phyloP scores from a whole-genome alignment of 2,888 invertebrate genomes.

The Agrochola litura region DNA sequence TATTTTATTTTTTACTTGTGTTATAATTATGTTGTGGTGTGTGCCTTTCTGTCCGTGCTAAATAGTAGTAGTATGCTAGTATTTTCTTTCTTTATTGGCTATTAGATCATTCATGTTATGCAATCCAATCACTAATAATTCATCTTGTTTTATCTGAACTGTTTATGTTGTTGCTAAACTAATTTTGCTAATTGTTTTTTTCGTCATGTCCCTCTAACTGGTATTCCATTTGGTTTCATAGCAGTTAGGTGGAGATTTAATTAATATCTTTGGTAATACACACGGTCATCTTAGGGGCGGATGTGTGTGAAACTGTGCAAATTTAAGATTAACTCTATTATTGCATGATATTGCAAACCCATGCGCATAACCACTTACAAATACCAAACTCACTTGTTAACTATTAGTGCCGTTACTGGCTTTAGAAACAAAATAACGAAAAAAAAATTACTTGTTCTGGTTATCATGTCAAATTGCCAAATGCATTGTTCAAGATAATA shows the following conservation, averaged over 20 bases:
- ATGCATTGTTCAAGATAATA: conserved; percentile 29
- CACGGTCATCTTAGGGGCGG: no score
- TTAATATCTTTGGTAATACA: neutral
- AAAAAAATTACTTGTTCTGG: neutral
- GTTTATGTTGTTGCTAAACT: neutral
- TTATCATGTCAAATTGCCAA: conserved; percentile 6
- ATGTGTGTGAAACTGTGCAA: neutral
- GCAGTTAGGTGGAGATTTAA: neutral
- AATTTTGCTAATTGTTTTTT: neutral
- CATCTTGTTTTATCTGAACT: neutral
- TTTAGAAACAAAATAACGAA: neutral
- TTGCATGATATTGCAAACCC: conserved; percentile 11
- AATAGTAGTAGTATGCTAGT: no score
- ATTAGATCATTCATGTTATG: neutral
- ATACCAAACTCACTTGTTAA: neutral
- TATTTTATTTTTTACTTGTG: no score
- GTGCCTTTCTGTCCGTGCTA: no score
- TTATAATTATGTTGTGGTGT: no score
- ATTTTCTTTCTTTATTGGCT: no score
- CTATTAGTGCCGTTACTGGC: neutral
- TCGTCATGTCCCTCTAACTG: no score
- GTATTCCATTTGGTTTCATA: neutral
- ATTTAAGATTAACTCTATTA: conserved; percentile 1
- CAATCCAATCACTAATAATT: neutral
- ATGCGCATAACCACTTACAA: neutral